Evolutionary conservation across 2,113 vertebrate species (phyloP), one percentile per base, ranked within the genome.

Genomic region (Cinclus cinclus): DNA sequence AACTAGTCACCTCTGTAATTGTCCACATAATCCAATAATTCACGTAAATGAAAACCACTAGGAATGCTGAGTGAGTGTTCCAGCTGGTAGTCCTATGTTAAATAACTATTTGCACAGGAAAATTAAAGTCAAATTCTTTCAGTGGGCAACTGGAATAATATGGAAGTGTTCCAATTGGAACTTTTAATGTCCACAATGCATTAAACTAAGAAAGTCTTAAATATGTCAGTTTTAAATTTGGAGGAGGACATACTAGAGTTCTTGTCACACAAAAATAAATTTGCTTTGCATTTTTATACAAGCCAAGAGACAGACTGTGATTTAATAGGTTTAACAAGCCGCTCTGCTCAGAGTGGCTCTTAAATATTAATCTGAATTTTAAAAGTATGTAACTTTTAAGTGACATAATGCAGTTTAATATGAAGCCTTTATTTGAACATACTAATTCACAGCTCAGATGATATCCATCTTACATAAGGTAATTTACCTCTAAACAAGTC

Each of bases 21-120:
- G 69, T 18, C 71, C 89, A 27, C 83, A 86, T 63, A 84, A 92
- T 95, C 83, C 84, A 83, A 60, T 93, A 92, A 87, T 95, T 92
- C 50, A 89, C 47, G 83, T 89, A 92, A 95, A 96, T 95, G 89
- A 93, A 95, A 94, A 79, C 90, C 75, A 83, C 81, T 71, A 78
- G 71, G 91, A 97, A 92, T 90, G 83, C 78, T 86, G 89, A 74
- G 22, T 81, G 81, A 90, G 75, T 46, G 73, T 74, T 81, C 81
- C 52, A 60, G 27, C 47, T 82, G 47, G 75, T 71, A 67, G 44
- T 65, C 85, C 83, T 62, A 11, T 63, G 56, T 55, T 87, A 89
- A 92, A 67, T 80, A 79, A 79, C 25, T 90, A 89, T 80, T 86
- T 93, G 62, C 70, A 42, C 52, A 22, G 70, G 37, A 94, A 96